Evolutionary conservation across 2,797 vertebrate species (phyloP).

Genomic region (Oreochromis mossambicus): DNA sequence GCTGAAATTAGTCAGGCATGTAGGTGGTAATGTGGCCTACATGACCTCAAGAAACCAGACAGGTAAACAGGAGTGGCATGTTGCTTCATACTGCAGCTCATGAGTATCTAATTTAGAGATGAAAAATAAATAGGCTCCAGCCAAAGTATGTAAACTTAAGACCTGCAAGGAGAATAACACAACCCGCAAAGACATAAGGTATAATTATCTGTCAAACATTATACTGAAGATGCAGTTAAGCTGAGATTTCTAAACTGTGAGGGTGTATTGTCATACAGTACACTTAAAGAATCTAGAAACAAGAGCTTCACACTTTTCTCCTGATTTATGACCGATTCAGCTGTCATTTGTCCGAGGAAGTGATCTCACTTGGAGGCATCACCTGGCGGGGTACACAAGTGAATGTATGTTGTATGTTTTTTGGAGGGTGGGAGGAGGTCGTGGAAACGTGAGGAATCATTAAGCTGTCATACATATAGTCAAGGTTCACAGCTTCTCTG

Average conservation of each 20-base stretch:
- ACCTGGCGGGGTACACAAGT: not conserved
- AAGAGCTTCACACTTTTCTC: constrained; percentile 8
- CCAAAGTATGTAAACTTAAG: constrained; percentile 12
- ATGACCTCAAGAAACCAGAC: constrained; percentile 66
- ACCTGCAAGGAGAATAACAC: constrained; percentile 5
- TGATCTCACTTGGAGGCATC: constrained; percentile 61
- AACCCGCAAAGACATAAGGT: not conserved
- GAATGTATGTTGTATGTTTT: constrained; percentile 18
- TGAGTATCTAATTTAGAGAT: constrained; percentile 56
- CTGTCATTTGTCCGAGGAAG: constrained; percentile 30
- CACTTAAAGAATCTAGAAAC: constrained; percentile 22
- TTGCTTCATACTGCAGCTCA: constrained; percentile 42
- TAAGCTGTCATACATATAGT: constrained; percentile 64
- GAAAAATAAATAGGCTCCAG: constrained; percentile 46
- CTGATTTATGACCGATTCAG: constrained; percentile 31
- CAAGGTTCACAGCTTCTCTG: constrained; percentile 39
- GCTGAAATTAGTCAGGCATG: constrained; percentile 49
- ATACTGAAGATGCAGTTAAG: not conserved
- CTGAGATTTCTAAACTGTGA: not conserved
- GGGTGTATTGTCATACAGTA: not conserved
- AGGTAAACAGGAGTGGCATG: constrained; percentile 64
- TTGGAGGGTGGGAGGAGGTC: constrained; percentile 42
- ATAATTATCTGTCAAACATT: not conserved
- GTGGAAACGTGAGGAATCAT: constrained; percentile 66
- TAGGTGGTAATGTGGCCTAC: constrained; percentile 47